Base-by-base conservation (phyloP, 2,797 vertebrate genomes). In the Harpagifer antarcticus region DNA sequence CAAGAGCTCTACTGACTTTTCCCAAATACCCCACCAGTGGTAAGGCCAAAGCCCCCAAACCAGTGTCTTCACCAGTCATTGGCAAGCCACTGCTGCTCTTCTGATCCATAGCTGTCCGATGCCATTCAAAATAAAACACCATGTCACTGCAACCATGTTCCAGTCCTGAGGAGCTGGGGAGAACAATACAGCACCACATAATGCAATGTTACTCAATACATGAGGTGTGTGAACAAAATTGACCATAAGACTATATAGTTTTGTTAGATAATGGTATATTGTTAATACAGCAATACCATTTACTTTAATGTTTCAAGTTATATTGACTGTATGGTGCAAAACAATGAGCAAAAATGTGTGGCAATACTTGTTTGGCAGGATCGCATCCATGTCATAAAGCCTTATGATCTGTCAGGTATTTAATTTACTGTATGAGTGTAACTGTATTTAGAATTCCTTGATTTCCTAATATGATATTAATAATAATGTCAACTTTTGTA, bases 1-100 rank as follows among this genome's bases (percentile, higher is more conserved):
- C 91, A 87, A 45, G 89, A 95, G 96, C 93, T 95, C 91, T 96
- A 99, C 98, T 99, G 96, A 99, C 98, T 99, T 99, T 98, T 97
- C 97, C 97, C 97, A 98, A 97, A 97, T 95, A 99, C 97, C 98
- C 98, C 95, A 90, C 97, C 96, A 96, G 92, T 72, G 95, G 95
- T 92, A 96, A 96, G 96, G 96, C 93, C 92, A 96, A 93, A 93
- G 95, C 94, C 96, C 95, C 96, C 96, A 97, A 95, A 97, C 94
- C 96, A 96, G 95, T 94, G 93, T 95, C 96, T 96, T 96, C 96
- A 94, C 95, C 95, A 95, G 95, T 94, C 97, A 98, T 93, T 94
- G 96, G 96, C 93, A 96, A 95, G 95, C 95, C 92, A 94, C 95
- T 94, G 95, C 92, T 89, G 93, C 92, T 97, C 95, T 94, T 96